Conservation (phyloP, 2,888 invertebrate species). For the Hololepta plana region DNA sequence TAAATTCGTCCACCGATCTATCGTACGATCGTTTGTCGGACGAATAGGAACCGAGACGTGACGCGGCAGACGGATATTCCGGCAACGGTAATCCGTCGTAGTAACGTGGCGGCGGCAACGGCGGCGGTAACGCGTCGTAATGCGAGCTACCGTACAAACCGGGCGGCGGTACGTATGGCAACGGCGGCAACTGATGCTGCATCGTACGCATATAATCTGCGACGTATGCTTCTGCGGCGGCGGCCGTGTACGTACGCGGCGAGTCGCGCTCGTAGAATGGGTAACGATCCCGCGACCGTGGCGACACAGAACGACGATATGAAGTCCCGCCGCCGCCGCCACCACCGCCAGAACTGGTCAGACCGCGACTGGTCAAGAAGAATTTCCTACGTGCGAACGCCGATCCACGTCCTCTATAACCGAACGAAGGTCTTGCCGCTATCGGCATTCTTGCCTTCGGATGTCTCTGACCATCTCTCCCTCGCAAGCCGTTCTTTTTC, state of each 20-base stretch:
- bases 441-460: slow-evolving; percentile 27
- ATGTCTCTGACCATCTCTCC: slow-evolving; percentile 30
- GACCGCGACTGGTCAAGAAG: slow-evolving; percentile 43
- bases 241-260: slow-evolving; percentile 29
- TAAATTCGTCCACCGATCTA: slow-evolving; percentile 73
- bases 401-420: slow-evolving; percentile 34
- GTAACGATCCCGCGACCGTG: slow-evolving; percentile 38
- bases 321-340: too few species aligned
- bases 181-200: slow-evolving; percentile 70
- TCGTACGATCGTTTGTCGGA: slow-evolving; percentile 66
- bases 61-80: slow-evolving; percentile 55
- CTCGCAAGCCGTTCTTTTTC: slow-evolving; percentile 30
- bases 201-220: slow-evolving; percentile 80
- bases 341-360: slow-evolving; percentile 27
- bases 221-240: slow-evolving; percentile 69
- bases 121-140: slow-evolving; percentile 5
- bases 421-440: slow-evolving; percentile 28
- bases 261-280: slow-evolving; percentile 44
- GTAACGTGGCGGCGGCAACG: slow-evolving; percentile 53
- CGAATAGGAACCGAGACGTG: slow-evolving; percentile 33
- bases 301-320: slow-evolving; percentile 39
- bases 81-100: slow-evolving; percentile 61
- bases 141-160: slow-evolving; percentile 23
- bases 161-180: slow-evolving; percentile 32
- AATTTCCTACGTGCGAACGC: slow-evolving; percentile 40